Base-by-base conservation (phyloP, 1,140 invertebrate species). In the Brachionus asplanchnoidis region DNA sequence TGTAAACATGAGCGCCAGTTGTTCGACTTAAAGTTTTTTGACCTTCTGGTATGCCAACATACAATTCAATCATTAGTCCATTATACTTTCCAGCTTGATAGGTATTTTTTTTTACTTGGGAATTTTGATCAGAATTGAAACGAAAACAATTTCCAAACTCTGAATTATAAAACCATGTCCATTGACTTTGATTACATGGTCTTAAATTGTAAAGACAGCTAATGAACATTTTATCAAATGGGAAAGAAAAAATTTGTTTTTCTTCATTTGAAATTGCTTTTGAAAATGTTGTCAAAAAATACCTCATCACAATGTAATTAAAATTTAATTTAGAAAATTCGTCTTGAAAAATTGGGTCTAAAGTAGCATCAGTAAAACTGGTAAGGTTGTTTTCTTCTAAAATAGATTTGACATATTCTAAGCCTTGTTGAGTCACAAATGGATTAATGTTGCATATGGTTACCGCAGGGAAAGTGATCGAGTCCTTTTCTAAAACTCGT, bases 41-140 rank as follows among this genome's bases (percentile, higher is more conserved):
- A 2, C 32, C 40, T 14, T 56, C n/a, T 11, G 78, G 78, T 40
- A 40, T 20, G 11, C 60, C 78, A 0, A 80, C 50, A 80, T 56
- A 80, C 20, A 80, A n/a, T 66, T 80, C 78, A 6, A 80, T 8
- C n/a, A 60, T n/a, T 2, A 80, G 50, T 8, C 78, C 78, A 80
- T 80, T 80, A 17, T 40, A 80, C 32, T 66, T 56, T 17, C 78
- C 78, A 17, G 6, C 4, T 80, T 66, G 78, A 66, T 14, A 14
- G 12, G 53, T 32, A 0, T 50, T 46, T 53, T 79, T 44, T 23
- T 17, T 23, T 17, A 60, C 17, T 26, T 40, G n/a, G n/a, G 40
- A 20, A 26, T 11, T 36, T 6, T 36, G n/a, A 26, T 32, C 78
- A n/a, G 78, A 40, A 32, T 80, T 80, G 26, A 80, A 80, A 9